These are phyloP conservation scores for Acanthochromis polyacanthus DNA, from an alignment of 2,113 vertebrate genomes.

Conservation along the genomic window DNA sequence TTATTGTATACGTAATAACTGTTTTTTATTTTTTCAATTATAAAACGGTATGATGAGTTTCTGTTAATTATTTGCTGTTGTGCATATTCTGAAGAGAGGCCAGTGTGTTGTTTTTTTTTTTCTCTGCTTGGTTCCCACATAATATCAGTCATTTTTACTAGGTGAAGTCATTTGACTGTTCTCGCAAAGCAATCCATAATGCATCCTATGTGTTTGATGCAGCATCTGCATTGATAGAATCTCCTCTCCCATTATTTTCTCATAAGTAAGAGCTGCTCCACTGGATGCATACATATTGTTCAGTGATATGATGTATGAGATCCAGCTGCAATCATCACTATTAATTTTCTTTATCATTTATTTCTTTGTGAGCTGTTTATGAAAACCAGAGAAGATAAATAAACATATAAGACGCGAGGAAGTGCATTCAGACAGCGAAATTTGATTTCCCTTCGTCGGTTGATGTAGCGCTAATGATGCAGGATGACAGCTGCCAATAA, in stretches of 20 bases:
- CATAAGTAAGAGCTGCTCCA: background rate
- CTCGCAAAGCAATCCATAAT: background rate
- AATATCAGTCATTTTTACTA: slow-evolving; percentile 6
- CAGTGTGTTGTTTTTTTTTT: background rate
- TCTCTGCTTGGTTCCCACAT: slow-evolving; percentile 2
- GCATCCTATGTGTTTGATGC: background rate
- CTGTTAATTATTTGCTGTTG: background rate
- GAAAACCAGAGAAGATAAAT: background rate
- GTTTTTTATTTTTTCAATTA: background rate
- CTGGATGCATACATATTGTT: background rate
- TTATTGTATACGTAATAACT: background rate
- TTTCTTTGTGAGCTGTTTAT: background rate
- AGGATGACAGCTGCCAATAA: slow-evolving; percentile 1
- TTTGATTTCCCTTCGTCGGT: slow-evolving; percentile 1
- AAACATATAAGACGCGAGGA: background rate
- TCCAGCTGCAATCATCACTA: background rate
- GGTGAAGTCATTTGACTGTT: slow-evolving; percentile 9
- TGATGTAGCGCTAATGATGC: background rate
- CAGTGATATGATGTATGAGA: background rate
- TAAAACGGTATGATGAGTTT: background rate
- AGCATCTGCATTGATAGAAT: background rate
- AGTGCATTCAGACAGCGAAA: background rate
- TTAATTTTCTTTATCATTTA: background rate
- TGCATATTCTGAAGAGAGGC: background rate
- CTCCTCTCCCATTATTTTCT: slow-evolving; percentile 10